Evolutionary conservation across 2,113 vertebrate genomes (phyloP), one percentile per base, ranked within the genome.

Genomic region (Sceloporus undulatus): DNA sequence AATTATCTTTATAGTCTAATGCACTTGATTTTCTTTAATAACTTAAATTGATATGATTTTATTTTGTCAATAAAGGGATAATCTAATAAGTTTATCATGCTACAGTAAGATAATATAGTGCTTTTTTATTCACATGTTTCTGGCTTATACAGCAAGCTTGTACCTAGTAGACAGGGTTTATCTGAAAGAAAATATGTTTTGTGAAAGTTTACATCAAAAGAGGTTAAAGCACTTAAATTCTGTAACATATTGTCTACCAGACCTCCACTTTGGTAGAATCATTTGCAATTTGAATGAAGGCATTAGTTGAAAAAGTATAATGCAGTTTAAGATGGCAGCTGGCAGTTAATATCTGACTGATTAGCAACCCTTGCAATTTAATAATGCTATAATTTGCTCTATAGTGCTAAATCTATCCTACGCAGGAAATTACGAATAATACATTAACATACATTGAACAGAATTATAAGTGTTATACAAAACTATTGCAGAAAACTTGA

Each of bases 351-450:
- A 86, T 78, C 34, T 42, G 2, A 0, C 8, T 74, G 34, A 85
- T 34, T 84, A 19, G 42, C 3, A 79, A 19, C 0, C 2, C 6
- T 65, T 56, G 82, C 38, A 85, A 93, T 86, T 84, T 79, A 59
- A 83, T 29, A 70, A 9, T 68, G 19, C 4, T 8, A 4, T 7
- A 18, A 73, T 78, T 84, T 48, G 16, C 21, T 87, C 83, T 68
- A 29, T 42, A 89, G 29, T 42, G 9, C 27, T 87, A 65, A 71
- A 90, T 65, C 66, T 89, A 80, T 27, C 14, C 84, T 5, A 34
- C 65, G 19, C 4, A 86, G 0, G 0, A 91, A n/a, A 9, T 75
- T 54, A 90, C 27, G 0, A 71, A 34, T 71, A 90, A 90, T 91
- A 82, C 14, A 11, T 52, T 66, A 77, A 70, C 76, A 34, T 81